Evolutionary conservation across 2,797 vertebrate species (phyloP).

Genomic region (Buceros bicornis): DNA sequence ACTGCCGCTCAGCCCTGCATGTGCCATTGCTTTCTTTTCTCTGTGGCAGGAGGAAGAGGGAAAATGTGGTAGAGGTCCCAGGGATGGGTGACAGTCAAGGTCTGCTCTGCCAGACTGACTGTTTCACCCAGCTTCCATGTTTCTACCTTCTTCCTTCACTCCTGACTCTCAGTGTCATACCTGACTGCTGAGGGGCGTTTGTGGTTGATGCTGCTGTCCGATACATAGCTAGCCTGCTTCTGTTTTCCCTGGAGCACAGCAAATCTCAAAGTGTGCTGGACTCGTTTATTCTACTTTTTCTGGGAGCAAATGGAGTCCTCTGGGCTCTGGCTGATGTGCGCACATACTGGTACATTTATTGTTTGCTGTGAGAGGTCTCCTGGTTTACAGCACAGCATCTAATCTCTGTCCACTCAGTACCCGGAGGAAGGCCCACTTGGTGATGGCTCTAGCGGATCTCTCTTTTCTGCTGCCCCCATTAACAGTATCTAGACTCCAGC

Average conservation of each 20-base stretch:
- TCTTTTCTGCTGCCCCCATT: background rate
- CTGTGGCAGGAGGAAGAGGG: background rate
- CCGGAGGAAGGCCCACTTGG: background rate
- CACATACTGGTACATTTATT: background rate
- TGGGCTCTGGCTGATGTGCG: background rate
- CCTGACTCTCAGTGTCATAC: background rate
- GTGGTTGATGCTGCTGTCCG: background rate
- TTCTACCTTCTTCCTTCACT: background rate
- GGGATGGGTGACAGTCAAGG: background rate
- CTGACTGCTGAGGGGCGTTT: background rate
- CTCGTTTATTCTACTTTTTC: background rate
- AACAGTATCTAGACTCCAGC: background rate
- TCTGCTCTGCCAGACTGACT: background rate
- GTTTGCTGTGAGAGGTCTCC: background rate
- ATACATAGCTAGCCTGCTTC: background rate
- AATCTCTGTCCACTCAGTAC: background rate
- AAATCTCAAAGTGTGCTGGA: fast-evolving
- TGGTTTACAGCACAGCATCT: background rate
- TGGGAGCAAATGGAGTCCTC: background rate
- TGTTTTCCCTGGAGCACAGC: background rate
- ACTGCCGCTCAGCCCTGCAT: fast-evolving
- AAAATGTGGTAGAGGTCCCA: background rate
- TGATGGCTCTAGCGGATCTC: background rate
- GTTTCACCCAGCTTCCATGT: background rate
- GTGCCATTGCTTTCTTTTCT: background rate